These are phyloP conservation scores for Lepus europaeus DNA, from an alignment of 2,113 vertebrate genomes.

Conservation along the genomic window DNA sequence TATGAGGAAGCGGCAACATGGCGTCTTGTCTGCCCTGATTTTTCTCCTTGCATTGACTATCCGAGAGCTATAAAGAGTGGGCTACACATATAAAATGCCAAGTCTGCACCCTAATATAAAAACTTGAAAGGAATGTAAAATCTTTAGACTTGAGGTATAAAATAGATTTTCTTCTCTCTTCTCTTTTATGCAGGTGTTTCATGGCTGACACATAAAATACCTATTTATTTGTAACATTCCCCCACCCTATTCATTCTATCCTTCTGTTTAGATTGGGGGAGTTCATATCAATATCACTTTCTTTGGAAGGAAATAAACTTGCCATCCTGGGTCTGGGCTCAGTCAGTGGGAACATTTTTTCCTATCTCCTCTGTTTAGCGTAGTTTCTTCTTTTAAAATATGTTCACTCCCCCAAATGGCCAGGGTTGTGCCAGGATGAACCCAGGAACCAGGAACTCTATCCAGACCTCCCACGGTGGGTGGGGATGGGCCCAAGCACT, in stretches of 20 bases:
- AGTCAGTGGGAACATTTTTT: background rate
- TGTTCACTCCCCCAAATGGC: background rate
- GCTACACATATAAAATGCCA: background rate
- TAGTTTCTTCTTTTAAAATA: too few species aligned
- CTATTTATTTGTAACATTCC: conserved; percentile 56
- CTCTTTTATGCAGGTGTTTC: conserved; percentile 75
- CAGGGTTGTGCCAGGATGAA: too few species aligned
- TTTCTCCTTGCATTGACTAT: conserved; percentile 57
- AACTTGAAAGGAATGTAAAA: conserved; percentile 75
- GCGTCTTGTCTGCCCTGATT: conserved; percentile 1
- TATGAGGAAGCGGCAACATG: conserved; percentile 13
- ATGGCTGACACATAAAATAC: conserved; percentile 72
- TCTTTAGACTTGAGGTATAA: conserved; percentile 73
- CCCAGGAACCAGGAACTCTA: too few species aligned
- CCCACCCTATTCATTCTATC: background rate
- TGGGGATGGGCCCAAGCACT: too few species aligned
- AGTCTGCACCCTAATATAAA: conserved; percentile 73
- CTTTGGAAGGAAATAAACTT: conserved; percentile 68
- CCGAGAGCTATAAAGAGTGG: conserved; percentile 52
- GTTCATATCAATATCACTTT: conserved; percentile 62
- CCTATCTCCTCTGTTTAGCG: background rate
- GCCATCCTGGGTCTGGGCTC: conserved; percentile 3
- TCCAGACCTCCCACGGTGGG: too few species aligned
- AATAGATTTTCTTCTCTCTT: conserved; percentile 78
- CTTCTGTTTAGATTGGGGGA: conserved; percentile 52